A percentile compares a stretch with the other conserved stretches of the same genome.
Conservation (phyloP, 2,888 invertebrate species). For the Pristionchus maxplancki region DNA sequence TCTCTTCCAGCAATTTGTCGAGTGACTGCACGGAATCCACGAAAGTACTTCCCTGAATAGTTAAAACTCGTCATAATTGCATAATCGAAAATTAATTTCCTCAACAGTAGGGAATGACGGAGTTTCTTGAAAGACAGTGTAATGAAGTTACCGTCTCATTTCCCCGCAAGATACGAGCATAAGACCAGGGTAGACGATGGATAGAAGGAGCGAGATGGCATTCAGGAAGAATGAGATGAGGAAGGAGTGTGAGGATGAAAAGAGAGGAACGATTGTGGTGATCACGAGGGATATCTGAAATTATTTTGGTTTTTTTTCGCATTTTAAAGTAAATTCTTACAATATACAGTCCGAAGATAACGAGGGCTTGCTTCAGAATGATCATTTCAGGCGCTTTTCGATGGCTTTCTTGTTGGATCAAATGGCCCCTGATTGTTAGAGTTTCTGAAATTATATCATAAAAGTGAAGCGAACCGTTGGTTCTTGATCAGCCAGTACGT, state of each 20-base stretch:
- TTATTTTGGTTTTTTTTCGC: neutral
- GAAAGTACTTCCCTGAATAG: neutral
- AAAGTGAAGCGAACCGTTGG: neutral
- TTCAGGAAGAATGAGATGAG: neutral
- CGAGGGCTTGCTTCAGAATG: neutral
- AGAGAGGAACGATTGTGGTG: neutral
- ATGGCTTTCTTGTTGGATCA: neutral
- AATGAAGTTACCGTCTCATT: conserved; percentile 1
- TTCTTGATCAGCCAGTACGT: conserved; percentile 27
- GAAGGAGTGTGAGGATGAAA: neutral
- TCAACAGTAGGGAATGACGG: neutral
- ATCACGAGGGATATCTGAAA: neutral
- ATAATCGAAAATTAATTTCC: neutral
- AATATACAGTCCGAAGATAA: neutral
- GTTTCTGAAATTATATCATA: neutral
- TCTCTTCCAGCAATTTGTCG: neutral
- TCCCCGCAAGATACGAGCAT: neutral
- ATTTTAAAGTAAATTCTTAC: neutral
- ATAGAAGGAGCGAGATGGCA: neutral
- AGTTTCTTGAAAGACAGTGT: neutral
- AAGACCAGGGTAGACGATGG: neutral
- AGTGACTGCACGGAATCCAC: neutral
- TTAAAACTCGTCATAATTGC: neutral
- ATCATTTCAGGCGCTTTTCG: neutral
- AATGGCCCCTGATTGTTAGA: neutral